Evolutionary conservation across 2,888 invertebrate species (phyloP).

Genomic region (Harpagoxenus sublaevis): DNA sequence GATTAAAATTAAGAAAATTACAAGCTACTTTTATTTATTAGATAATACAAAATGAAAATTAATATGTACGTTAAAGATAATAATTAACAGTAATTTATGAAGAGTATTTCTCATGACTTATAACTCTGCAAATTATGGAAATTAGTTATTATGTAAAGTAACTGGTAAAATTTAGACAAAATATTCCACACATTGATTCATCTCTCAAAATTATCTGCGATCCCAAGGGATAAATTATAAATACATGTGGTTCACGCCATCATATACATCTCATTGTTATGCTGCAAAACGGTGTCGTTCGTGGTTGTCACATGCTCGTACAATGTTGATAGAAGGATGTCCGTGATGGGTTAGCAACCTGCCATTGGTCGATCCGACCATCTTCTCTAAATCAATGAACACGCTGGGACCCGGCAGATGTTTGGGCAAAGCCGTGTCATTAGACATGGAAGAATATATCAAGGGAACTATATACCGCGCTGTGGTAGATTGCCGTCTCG

Average conservation of each 20-base stretch:
- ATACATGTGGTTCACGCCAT: background rate
- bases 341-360: constrained; percentile 50
- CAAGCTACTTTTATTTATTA: background rate
- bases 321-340: constrained; percentile 51
- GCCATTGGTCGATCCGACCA: constrained; percentile 45
- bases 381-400: constrained; percentile 62
- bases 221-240: background rate
- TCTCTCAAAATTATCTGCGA: background rate
- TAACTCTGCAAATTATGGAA: constrained; percentile 2
- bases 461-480: background rate
- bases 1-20: background rate
- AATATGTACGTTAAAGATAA: background rate
- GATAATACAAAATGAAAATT: background rate
- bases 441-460: constrained; percentile 41
- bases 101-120: background rate
- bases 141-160: background rate
- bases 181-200: background rate
- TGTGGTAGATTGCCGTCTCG: background rate
- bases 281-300: constrained; percentile 34
- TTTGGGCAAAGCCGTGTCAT: constrained; percentile 43
- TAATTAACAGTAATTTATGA: background rate
- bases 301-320: constrained; percentile 30
- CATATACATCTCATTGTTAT: constrained; percentile 35
- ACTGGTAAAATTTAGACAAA: background rate
- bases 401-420: constrained; percentile 36